phyloP scores from a whole-genome alignment of 2,113 vertebrate genomes.

The Actenoides hombroni region DNA sequence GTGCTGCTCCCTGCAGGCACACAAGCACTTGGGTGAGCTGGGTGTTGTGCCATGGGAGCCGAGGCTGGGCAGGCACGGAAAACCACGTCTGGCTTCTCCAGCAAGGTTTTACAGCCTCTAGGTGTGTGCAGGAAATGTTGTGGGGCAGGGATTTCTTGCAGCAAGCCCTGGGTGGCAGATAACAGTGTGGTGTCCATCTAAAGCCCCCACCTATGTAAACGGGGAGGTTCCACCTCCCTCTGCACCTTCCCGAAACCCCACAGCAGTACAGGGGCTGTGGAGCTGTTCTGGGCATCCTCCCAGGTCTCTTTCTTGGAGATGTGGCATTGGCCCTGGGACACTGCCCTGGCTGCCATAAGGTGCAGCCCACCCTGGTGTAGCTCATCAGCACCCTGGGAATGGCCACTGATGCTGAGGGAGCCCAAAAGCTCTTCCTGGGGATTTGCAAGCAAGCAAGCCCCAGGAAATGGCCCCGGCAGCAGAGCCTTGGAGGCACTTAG shows the following conservation, averaged over 20 bases:
- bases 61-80: not conserved
- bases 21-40: not conserved
- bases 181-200: not conserved
- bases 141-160: constrained; percentile 58
- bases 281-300: not conserved
- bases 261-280: rapidly evolving
- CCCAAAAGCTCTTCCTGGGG: not conserved
- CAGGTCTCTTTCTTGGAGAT: not conserved
- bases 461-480: not conserved
- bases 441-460: not conserved
- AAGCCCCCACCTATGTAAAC: not conserved
- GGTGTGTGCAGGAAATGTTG: constrained; percentile 22
- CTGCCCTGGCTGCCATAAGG: rapidly evolving
- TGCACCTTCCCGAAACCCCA: not conserved
- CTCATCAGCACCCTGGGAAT: not conserved
- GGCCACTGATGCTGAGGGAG: rapidly evolving
- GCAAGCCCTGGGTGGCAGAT: not conserved
- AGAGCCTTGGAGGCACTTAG: not conserved
- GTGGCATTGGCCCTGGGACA: rapidly evolving
- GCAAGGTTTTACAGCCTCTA: not conserved
- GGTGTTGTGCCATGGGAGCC: not conserved
- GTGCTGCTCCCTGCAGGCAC: not conserved
- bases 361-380: not conserved
- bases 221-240: not conserved
- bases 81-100: not conserved